A percentile compares a stretch with the other conserved stretches of the same genome.
Conservation (phyloP, 2,797 vertebrate species). For the Sebastes itinus region DNA sequence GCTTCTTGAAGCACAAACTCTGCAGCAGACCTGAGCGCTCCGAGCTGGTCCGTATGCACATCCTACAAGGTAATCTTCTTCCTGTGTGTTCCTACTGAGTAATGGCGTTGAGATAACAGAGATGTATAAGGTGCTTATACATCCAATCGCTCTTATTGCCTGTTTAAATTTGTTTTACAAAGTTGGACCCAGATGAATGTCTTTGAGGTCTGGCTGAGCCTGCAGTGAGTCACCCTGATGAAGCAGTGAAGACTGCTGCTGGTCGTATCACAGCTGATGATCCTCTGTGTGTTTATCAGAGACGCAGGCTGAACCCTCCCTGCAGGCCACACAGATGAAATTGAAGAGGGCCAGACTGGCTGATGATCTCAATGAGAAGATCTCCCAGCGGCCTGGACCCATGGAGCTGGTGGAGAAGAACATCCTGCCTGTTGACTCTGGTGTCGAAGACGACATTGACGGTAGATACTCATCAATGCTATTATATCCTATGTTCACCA, state of each 20-base stretch:
- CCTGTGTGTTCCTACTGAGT: background rate
- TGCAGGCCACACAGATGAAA: slow-evolving; percentile 97
- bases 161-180: slow-evolving; percentile 37
- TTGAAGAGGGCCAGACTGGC: slow-evolving; percentile 93
- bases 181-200: slow-evolving; percentile 17
- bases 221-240: slow-evolving; percentile 54
- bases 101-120: slow-evolving; percentile 4
- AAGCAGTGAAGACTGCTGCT: slow-evolving; percentile 12
- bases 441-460: slow-evolving; percentile 85
- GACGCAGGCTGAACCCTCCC: slow-evolving; percentile 90
- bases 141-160: slow-evolving; percentile 10
- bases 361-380: slow-evolving; percentile 95
- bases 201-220: slow-evolving; percentile 26
- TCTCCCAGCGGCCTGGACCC: slow-evolving; percentile 92
- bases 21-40: slow-evolving; percentile 92
- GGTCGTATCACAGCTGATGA: slow-evolving; percentile 15
- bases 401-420: slow-evolving; percentile 98
- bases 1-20: slow-evolving; percentile 98
- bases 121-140: slow-evolving; percentile 32
- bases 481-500: background rate
- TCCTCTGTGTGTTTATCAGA: slow-evolving; percentile 80
- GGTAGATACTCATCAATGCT: slow-evolving; percentile 73
- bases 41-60: slow-evolving; percentile 96
- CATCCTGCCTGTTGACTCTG: slow-evolving; percentile 92
- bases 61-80: slow-evolving; percentile 89